Evolutionary conservation across 2,113 vertebrate species (phyloP).

Genomic region (Sigmodon hispidus): DNA sequence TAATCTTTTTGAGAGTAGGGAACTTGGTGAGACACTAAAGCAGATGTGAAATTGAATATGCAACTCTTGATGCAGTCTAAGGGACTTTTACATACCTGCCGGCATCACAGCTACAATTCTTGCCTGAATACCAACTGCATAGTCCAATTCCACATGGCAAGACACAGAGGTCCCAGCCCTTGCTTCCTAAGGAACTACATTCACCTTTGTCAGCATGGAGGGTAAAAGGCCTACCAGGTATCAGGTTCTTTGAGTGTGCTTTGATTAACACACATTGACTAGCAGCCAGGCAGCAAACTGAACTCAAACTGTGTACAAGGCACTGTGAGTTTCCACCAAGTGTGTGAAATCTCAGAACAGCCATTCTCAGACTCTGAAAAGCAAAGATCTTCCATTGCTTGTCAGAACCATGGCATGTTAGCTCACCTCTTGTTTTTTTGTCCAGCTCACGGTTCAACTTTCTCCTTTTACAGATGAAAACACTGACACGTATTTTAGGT

Average conservation of each 20-base stretch:
- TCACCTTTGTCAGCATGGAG: conserved; percentile 36
- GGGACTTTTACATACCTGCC: background rate
- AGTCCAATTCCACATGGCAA: conserved; percentile 56
- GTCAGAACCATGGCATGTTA: conserved; percentile 51
- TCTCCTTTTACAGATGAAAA: conserved; percentile 63
- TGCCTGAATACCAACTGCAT: conserved; percentile 50
- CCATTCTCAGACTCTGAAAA: conserved; percentile 35
- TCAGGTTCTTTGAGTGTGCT: conserved; percentile 56
- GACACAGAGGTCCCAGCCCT: conserved; percentile 34
- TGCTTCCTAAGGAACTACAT: conserved; percentile 50
- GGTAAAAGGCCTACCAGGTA: conserved; percentile 49
- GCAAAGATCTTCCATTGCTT: conserved; percentile 42
- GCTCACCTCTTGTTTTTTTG: conserved; percentile 43
- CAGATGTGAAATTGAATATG: conserved; percentile 50
- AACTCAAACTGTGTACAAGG: conserved; percentile 65
- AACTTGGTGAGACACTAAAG: conserved; percentile 56
- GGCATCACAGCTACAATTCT: conserved; percentile 61
- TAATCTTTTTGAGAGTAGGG: conserved; percentile 51
- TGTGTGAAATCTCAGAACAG: conserved; percentile 51
- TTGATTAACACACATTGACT: conserved; percentile 51
- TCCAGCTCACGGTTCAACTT: conserved; percentile 49
- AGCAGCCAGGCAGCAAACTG: conserved; percentile 47
- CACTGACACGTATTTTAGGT: conserved; percentile 51
- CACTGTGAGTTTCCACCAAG: conserved; percentile 59
- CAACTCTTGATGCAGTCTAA: conserved; percentile 55